Base-by-base conservation (phyloP, 2,113 vertebrate species). In the Ursus arctos region DNA sequence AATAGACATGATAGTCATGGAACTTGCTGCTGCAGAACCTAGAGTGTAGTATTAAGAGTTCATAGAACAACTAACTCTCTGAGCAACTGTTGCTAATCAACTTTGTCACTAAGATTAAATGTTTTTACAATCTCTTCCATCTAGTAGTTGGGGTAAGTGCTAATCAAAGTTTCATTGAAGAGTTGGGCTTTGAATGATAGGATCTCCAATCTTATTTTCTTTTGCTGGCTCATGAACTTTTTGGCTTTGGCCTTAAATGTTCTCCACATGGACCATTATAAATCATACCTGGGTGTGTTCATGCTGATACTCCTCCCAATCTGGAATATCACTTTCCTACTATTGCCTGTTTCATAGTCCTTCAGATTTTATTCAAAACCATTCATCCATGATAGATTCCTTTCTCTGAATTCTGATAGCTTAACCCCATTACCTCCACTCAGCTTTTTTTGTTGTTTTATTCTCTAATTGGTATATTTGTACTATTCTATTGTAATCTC, bases 331-430 rank as follows among this genome's bases (percentile, higher is more conserved):
- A 82, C 22, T 36, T 72, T 92, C 80, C 61, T 31, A 90, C 15
- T 28, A 6, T 80, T 36, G 22, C 24, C 40, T 51, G 61, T 76
- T 91, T 63, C 9, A 69, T 69, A 91, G 82, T 83, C 69, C 19
- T 95, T 59, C 2, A 82, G 18, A 13, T 90, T 92, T 97, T 6
- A 84, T 91, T 79, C 28, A 92, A 85, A 95, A 86, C 26, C 59
- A 67, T 65, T 92, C 36, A 71, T 96, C 51, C 36, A 36, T 74
- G 16, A 36, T 65, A 74, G 26, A 87, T 43, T 96, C 10, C 57
- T 88, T 97, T 94, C 86, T 84, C 28, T 87, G 36, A 87, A 77
- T 33, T 92, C 67, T 77, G 21, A 3, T 82, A 65, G 33, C 33
- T 91, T 71, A 86, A 76, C 5, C 4, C 31, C 21, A 61, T 9